A percentile compares a stretch with the other conserved stretches of the same genome.
phyloP scores from a whole-genome alignment of 2,797 vertebrate genomes.

The Hyperoplus lanceolatus region DNA sequence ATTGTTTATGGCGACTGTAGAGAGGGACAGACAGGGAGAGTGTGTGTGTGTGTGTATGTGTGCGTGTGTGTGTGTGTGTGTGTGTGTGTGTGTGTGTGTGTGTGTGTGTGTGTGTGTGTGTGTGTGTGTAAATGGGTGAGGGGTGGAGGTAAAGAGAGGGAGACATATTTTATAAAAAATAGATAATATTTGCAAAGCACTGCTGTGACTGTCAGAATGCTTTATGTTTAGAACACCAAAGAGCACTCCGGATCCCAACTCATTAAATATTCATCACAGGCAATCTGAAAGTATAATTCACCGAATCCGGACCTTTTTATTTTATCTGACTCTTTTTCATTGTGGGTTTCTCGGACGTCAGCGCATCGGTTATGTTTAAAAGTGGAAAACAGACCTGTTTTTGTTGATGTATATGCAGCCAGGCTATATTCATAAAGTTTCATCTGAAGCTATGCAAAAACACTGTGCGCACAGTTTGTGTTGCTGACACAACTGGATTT shows the following conservation, averaged over 20 bases:
- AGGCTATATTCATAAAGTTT: too few species aligned
- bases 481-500: too few species aligned
- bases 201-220: slow-evolving; percentile 38
- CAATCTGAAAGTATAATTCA: slow-evolving; percentile 25
- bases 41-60: too few species aligned
- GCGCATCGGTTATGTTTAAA: background rate
- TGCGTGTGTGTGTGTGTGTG: too few species aligned
- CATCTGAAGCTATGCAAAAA: background rate
- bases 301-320: slow-evolving; percentile 24
- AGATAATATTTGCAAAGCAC: slow-evolving; percentile 60
- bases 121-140: fast-evolving
- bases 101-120: too few species aligned
- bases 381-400: background rate
- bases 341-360: slow-evolving; percentile 3
- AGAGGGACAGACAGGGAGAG: slow-evolving; percentile 20
- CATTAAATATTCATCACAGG: slow-evolving; percentile 60
- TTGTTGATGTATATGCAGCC: background rate
- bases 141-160: background rate
- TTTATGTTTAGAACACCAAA: slow-evolving; percentile 34
- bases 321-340: slow-evolving; percentile 20
- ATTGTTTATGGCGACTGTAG: slow-evolving; percentile 81
- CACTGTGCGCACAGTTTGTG: background rate
- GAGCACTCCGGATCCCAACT: slow-evolving; percentile 25
- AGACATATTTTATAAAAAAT: slow-evolving; percentile 40
- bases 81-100: too few species aligned